phyloP scores from a whole-genome alignment of 2,888 invertebrate genomes.

The Luffia ferchaultella region DNA sequence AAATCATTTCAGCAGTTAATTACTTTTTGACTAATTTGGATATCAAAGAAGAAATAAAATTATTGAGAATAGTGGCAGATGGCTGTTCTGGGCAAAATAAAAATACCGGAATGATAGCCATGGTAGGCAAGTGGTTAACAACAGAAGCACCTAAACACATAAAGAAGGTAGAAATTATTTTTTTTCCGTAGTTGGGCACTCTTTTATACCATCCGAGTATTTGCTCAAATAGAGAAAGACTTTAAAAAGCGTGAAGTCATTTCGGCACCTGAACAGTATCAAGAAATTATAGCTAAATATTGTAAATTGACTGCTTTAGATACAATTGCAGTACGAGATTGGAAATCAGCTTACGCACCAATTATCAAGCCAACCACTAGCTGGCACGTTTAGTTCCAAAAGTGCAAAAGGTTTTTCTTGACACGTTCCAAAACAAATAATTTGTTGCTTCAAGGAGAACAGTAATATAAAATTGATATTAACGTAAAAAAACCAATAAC shows the following conservation, averaged over 20 bases:
- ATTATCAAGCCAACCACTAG: slow-evolving; percentile 14
- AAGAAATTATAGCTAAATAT: slow-evolving; percentile 11
- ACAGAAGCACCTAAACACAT: slow-evolving; percentile 12
- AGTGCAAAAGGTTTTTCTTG: slow-evolving; percentile 8
- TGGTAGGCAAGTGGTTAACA: slow-evolving; percentile 19
- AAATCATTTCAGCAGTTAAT: slow-evolving; percentile 21
- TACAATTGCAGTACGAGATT: slow-evolving; percentile 11
- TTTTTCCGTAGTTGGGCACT: slow-evolving; percentile 23
- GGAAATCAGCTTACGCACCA: slow-evolving; percentile 11
- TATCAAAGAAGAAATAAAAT: slow-evolving; percentile 13
- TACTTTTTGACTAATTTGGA: slow-evolving; percentile 16
- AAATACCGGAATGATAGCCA: slow-evolving; percentile 21
- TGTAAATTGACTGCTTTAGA: slow-evolving; percentile 13
- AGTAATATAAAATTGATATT: slow-evolving; percentile 9
- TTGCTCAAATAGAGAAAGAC: slow-evolving; percentile 20
- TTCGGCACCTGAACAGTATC: slow-evolving; percentile 12
- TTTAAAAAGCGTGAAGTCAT: slow-evolving; percentile 13
- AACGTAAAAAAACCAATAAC: slow-evolving; percentile 10
- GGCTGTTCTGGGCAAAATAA: slow-evolving; percentile 25
- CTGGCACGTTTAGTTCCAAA: slow-evolving; percentile 13
- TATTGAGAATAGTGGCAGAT: slow-evolving; percentile 21
- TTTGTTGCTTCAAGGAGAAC: slow-evolving; percentile 11
- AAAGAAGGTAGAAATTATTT: slow-evolving; percentile 14
- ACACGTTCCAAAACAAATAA: slow-evolving; percentile 11
- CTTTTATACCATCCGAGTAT: slow-evolving; percentile 22